These are phyloP conservation scores for Physocephala rufipes DNA, from an alignment of 2,888 invertebrate species.

Conservation along the genomic window DNA sequence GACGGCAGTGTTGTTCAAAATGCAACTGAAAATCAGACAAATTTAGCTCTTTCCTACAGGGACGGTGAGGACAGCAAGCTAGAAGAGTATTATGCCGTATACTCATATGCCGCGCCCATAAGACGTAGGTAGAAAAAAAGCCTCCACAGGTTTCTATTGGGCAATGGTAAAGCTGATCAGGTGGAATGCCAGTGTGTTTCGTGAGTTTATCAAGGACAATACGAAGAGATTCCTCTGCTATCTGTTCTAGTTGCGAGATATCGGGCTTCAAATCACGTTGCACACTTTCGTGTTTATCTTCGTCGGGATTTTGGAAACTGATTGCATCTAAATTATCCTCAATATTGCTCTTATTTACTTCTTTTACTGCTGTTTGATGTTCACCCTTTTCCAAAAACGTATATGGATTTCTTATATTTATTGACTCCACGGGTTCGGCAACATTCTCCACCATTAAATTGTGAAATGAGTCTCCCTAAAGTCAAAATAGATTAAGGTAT, in stretches of 20 bases:
- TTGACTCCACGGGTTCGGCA: neutral
- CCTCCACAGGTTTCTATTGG: slow-evolving; percentile 44
- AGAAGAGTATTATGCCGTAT: slow-evolving; percentile 43
- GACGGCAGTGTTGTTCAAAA: slow-evolving; percentile 44
- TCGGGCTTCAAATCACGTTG: slow-evolving; percentile 40
- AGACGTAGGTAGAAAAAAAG: slow-evolving; percentile 46
- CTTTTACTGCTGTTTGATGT: too few relatives aligned
- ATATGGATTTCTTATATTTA: slow-evolving; percentile 2
- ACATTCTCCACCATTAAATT: slow-evolving; percentile 18
- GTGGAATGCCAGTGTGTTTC: slow-evolving; percentile 42
- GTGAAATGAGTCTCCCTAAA: slow-evolving; percentile 15
- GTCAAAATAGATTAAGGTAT: neutral
- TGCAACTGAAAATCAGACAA: slow-evolving; percentile 41
- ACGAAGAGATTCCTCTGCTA: slow-evolving; percentile 39
- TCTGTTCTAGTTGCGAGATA: slow-evolving; percentile 25
- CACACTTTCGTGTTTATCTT: neutral
- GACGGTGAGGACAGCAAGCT: slow-evolving; percentile 46
- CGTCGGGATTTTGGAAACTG: neutral
- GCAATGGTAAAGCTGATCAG: slow-evolving; percentile 47
- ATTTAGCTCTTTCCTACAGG: slow-evolving; percentile 22
- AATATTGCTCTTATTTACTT: too few relatives aligned
- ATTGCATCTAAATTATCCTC: neutral
- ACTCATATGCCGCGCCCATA: slow-evolving; percentile 48
- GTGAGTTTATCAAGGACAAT: slow-evolving; percentile 42
- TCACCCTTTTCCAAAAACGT: too few relatives aligned